Percentiles rank a stretch among this genome's conserved stretches.
phyloP scores from a whole-genome alignment of 2,797 vertebrate species.

The Esox masquinongy region DNA sequence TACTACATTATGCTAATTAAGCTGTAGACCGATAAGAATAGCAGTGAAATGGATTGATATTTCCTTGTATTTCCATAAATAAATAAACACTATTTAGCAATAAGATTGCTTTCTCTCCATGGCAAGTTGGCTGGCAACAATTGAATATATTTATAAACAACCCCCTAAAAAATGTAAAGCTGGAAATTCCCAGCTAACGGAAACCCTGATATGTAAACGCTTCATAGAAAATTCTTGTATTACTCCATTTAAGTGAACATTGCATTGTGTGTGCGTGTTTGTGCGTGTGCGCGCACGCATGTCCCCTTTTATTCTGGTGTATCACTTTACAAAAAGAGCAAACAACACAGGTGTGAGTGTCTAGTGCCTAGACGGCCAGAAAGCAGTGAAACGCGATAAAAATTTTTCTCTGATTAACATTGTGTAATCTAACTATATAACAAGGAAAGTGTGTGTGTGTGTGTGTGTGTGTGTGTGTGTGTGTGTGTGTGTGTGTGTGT shows the following conservation, averaged over 20 bases:
- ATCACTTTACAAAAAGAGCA: neutral
- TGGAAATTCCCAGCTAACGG: too few relatives aligned
- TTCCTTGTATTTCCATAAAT: too few relatives aligned
- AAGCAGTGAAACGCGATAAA: neutral
- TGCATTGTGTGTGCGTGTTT: neutral
- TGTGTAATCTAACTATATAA: neutral
- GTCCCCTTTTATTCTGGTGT: neutral
- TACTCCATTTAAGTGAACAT: neutral
- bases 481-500: neutral
- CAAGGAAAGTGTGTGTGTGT: slow-evolving; percentile 5
- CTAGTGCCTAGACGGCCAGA: neutral
- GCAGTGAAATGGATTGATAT: too few relatives aligned
- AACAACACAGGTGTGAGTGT: neutral
- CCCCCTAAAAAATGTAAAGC: too few relatives aligned
- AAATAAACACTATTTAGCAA: too few relatives aligned
- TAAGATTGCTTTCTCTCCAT: too few relatives aligned
- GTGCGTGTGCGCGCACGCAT: neutral
- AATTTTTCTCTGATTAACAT: slow-evolving; percentile 1
- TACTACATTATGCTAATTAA: too few relatives aligned
- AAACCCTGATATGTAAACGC: too few relatives aligned
- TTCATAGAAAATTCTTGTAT: too few relatives aligned
- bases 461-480: slow-evolving; percentile 1
- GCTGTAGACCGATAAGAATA: too few relatives aligned
- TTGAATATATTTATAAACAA: too few relatives aligned
- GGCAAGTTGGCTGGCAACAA: too few relatives aligned